Conservation (phyloP, 1,140 invertebrate species). For the Drosophila dunni region DNA sequence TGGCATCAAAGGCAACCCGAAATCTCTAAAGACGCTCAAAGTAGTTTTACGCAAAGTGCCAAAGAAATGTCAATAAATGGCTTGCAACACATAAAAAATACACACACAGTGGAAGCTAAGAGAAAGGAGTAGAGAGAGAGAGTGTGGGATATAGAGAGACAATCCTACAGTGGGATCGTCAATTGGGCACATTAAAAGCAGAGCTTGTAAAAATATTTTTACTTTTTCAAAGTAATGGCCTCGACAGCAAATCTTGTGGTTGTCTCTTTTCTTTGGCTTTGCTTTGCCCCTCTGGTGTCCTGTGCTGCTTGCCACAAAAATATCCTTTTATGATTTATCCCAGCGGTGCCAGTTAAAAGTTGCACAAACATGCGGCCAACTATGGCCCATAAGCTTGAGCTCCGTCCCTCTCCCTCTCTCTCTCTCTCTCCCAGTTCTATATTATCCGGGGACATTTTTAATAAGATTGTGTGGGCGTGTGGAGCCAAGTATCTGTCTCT, state of each 20-base stretch:
- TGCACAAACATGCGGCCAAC: slow-evolving; percentile 55
- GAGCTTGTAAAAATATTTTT: slow-evolving; percentile 55
- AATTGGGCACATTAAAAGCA: slow-evolving; percentile 57
- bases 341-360: slow-evolving; percentile 69
- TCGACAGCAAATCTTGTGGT: slow-evolving; percentile 4
- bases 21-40: slow-evolving; percentile 49
- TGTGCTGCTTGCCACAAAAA: slow-evolving; percentile 43
- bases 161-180: slow-evolving; percentile 13
- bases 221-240: slow-evolving; percentile 43
- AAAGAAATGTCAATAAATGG: slow-evolving; percentile 58
- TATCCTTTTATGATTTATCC: slow-evolving; percentile 72
- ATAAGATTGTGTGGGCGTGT: slow-evolving; percentile 65
- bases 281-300: slow-evolving; percentile 11
- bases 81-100: slow-evolving; percentile 15
- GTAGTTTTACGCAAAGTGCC: slow-evolving; percentile 60
- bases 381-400: slow-evolving; percentile 17
- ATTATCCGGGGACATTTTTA: slow-evolving; percentile 64
- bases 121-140: not conserved
- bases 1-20: slow-evolving; percentile 43
- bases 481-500: slow-evolving; percentile 5
- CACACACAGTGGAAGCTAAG: slow-evolving; percentile 8
- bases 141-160: not conserved
- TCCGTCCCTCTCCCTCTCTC: no score
- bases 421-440: not conserved
- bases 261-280: not conserved